Base-by-base conservation (phyloP, 1,140 invertebrate species). In the Drosophila lacteicornis region DNA sequence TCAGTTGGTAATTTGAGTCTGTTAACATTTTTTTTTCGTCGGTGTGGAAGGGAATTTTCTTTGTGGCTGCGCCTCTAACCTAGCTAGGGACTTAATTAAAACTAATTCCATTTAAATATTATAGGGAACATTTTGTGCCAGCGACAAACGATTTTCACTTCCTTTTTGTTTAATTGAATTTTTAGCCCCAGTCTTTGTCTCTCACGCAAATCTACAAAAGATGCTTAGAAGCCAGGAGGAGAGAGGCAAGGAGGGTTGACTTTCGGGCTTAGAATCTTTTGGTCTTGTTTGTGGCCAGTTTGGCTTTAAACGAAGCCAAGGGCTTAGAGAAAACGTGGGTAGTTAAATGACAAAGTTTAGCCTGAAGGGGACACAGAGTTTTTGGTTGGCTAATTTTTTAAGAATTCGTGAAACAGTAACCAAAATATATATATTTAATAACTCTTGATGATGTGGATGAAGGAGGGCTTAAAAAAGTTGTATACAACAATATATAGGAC, bases 71-170 rank as follows among this genome's bases (percentile, higher is more conserved):
- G 56, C 46, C 62, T 87, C 62, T 87, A 75, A 82, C 68, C 55
- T 59, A 76, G 61, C 53, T 17, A 56, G 58, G 69, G 81, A 88
- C 85, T 84, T 88, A 90, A 88, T 88, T 87, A 88, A 88, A 88
- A 84, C 85, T 84, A 88, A 88, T 90, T 81, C 73, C 77, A 90
- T 84, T 88, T 90, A 84, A 81, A 90, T 84, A 87, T 75, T 88
- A 83, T 83, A 77, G 75, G 77, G 80, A 79, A 65, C 73, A 80
- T 76, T 78, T 77, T 67, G 69, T 40, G 79, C 33, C 38, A 46
- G 56, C 79, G 66, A 55, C 79, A 58, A 74, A 60, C 60, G 80
- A 79, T 83, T 77, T 50, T 40, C 77, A 83, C 60, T 47, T 66
- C 68, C 67, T 86, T 86, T 79, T 85, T 56, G 47, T 76, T 76